Conservation (phyloP, 2,888 invertebrate genomes). For the Lasioglossum pauxillum region DNA sequence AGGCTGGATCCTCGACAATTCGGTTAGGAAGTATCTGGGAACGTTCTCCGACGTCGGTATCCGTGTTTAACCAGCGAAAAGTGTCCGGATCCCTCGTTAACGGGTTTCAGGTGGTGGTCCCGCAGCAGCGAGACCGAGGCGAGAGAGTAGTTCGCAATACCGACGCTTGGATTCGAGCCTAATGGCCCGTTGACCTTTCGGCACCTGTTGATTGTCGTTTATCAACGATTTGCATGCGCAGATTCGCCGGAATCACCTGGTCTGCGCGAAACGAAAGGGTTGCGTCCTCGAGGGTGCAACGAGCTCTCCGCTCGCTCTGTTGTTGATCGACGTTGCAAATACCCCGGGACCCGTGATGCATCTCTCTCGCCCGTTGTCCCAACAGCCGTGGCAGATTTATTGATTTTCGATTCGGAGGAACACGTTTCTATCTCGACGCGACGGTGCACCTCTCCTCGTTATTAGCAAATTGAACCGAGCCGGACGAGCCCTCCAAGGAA, state of each 20-base stretch:
- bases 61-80: conserved; percentile 10
- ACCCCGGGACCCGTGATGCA: conserved; percentile 11
- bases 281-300: conserved; percentile 31
- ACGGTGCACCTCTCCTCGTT: conserved; percentile 30
- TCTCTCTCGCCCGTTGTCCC: neutral
- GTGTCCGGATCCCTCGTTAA: conserved; percentile 28
- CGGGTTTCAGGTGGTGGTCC: conserved; percentile 37
- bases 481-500: neutral
- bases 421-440: neutral
- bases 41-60: neutral
- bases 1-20: neutral
- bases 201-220: conserved; percentile 75
- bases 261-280: conserved; percentile 47
- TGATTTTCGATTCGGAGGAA: conserved; percentile 61
- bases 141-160: conserved; percentile 42
- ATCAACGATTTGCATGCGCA: conserved; percentile 73
- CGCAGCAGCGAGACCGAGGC: conserved; percentile 1
- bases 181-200: conserved; percentile 72
- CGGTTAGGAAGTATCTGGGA: neutral
- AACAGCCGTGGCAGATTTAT: conserved; percentile 42
- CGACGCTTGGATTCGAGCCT: conserved; percentile 68
- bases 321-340: conserved; percentile 48
- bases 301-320: conserved; percentile 4
- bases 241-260: conserved; percentile 64
- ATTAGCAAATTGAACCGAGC: conserved; percentile 50